These are phyloP conservation scores for Resseliella maxima DNA, from an alignment of 2,888 invertebrate genomes.

Conservation along the genomic window DNA sequence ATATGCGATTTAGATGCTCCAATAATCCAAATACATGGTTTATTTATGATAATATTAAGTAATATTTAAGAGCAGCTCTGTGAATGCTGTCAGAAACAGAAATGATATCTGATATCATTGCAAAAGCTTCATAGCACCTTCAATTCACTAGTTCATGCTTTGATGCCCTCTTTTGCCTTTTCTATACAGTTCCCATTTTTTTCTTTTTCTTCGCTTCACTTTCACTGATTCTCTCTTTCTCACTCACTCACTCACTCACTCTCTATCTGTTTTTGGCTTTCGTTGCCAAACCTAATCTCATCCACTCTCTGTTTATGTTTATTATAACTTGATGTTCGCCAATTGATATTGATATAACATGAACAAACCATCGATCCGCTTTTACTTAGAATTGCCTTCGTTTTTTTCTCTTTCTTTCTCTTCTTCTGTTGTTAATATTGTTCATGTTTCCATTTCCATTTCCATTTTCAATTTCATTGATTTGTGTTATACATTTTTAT, in stretches of 20 bases:
- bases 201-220: no score
- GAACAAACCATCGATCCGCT: not conserved
- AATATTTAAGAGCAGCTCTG: conserved; percentile 5
- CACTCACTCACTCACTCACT: not conserved
- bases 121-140: not conserved
- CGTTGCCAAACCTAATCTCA: conserved; percentile 3
- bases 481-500: no score
- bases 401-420: not conserved
- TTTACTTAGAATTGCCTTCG: not conserved
- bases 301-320: conserved; percentile 15
- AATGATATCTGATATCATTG: not conserved
- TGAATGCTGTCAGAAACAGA: not conserved
- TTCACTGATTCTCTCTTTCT: not conserved
- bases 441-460: no score
- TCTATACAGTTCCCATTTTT: no score
- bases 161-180: not conserved
- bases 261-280: not conserved
- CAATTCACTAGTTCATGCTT: not conserved
- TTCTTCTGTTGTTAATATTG: no score
- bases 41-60: conserved; percentile 38
- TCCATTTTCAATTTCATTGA: conserved; percentile 16
- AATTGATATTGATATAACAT: conserved; percentile 28
- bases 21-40: conserved; percentile 34
- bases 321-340: not conserved
- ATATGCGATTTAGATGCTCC: conserved; percentile 21